A percentile compares a stretch with the other conserved stretches of the same genome.
These are phyloP conservation scores for Drosophila demipolita DNA, from an alignment of 2,888 invertebrate species.

Conservation along the genomic window DNA sequence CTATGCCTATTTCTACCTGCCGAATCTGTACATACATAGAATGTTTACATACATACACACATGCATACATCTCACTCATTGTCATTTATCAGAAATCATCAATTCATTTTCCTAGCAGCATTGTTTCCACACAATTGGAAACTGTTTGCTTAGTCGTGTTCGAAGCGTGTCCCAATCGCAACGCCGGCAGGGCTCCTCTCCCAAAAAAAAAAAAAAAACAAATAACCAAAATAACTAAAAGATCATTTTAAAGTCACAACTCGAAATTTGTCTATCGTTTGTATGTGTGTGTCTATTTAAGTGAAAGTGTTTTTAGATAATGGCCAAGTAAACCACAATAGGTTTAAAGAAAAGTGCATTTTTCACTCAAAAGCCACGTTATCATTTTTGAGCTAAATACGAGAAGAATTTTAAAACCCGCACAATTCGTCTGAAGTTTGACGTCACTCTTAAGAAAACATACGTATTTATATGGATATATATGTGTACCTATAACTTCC, in stretches of 20 bases:
- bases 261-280: neutral
- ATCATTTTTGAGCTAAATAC: slow-evolving; percentile 44
- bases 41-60: slow-evolving; percentile 10
- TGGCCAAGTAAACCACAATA: slow-evolving; percentile 4
- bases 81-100: slow-evolving; percentile 51
- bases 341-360: slow-evolving; percentile 1
- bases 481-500: slow-evolving; percentile 3
- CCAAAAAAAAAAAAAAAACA: neutral
- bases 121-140: slow-evolving; percentile 39
- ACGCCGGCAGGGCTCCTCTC: slow-evolving; percentile 45
- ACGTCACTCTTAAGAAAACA: slow-evolving; percentile 27
- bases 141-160: slow-evolving; percentile 65
- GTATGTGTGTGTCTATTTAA: neutral
- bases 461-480: neutral
- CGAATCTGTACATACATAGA: slow-evolving; percentile 25
- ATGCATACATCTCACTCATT: slow-evolving; percentile 13
- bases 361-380: slow-evolving; percentile 54
- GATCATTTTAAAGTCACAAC: slow-evolving; percentile 21
- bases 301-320: slow-evolving; percentile 49
- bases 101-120: slow-evolving; percentile 45
- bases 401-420: neutral
- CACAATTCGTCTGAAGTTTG: slow-evolving; percentile 36
- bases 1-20: slow-evolving; percentile 51
- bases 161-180: slow-evolving; percentile 46
- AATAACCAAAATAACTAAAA: slow-evolving; percentile 2